A percentile compares a stretch with the other conserved stretches of the same genome.
Conservation (phyloP, 2,113 vertebrate genomes). For the Grallaria varia region DNA sequence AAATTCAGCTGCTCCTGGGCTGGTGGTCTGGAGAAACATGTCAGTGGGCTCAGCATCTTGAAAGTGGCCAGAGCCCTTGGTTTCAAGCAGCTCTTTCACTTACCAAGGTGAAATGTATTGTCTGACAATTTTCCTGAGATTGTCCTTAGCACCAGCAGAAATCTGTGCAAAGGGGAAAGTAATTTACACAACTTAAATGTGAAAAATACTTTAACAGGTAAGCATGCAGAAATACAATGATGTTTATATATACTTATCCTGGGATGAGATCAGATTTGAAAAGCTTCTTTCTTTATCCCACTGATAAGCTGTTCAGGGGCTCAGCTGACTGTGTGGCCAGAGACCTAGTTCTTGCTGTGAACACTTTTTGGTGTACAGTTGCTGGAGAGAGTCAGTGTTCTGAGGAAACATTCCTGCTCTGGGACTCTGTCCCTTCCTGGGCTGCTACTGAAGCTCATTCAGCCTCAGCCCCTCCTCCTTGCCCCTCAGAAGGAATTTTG, state of each 20-base stretch:
- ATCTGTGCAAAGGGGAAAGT: background rate
- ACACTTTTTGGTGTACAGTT: background rate
- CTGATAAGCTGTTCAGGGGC: constrained; percentile 24
- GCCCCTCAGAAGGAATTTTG: background rate
- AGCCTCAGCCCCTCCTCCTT: background rate
- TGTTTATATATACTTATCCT: background rate
- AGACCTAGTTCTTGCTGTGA: background rate
- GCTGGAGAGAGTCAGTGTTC: background rate
- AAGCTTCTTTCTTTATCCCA: constrained; percentile 8
- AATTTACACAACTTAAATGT: background rate
- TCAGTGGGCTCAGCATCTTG: background rate
- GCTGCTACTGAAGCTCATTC: background rate
- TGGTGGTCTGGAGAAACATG: background rate
- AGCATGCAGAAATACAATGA: background rate
- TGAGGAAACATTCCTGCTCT: background rate
- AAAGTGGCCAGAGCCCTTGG: background rate
- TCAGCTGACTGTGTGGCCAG: background rate
- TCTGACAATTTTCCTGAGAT: background rate
- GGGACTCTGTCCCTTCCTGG: constrained; percentile 1
- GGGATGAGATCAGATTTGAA: constrained; percentile 1
- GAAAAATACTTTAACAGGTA: background rate
- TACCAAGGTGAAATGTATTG: background rate
- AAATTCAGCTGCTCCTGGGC: background rate
- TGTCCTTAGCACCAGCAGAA: background rate
- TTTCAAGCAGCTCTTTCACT: background rate